phyloP scores from a whole-genome alignment of 2,113 vertebrate species.

The Erpornis zantholeuca region DNA sequence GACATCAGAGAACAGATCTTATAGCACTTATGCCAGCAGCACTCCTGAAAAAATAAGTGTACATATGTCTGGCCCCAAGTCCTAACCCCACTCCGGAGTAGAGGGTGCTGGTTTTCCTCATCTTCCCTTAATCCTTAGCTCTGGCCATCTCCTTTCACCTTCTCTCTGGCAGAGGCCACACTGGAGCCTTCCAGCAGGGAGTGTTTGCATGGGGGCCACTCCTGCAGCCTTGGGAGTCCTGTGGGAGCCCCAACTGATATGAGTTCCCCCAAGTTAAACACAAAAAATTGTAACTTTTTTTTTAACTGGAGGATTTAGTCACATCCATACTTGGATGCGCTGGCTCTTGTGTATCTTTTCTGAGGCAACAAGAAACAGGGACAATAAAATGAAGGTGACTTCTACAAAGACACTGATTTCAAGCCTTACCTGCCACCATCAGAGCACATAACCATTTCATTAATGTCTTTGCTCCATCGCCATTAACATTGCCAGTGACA shows the following conservation, averaged over 20 bases:
- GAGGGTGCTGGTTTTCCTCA: background rate
- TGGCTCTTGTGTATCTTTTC: background rate
- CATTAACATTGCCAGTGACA: background rate
- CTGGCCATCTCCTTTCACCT: background rate
- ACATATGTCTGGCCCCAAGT: rapidly evolving
- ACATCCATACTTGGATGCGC: rapidly evolving
- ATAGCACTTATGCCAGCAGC: background rate
- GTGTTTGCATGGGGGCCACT: rapidly evolving
- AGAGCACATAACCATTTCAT: background rate
- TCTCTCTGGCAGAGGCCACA: background rate
- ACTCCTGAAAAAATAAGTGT: rapidly evolving
- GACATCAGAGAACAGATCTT: background rate
- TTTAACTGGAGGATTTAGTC: background rate
- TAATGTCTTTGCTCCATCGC: background rate
- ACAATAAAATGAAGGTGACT: background rate
- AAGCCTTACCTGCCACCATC: background rate
- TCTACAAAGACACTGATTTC: background rate
- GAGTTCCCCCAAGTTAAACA: background rate
- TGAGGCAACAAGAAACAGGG: background rate
- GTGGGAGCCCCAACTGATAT: background rate
- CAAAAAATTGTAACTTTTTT: background rate
- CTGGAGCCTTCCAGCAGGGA: background rate
- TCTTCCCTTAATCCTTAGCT: background rate
- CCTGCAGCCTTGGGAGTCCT: background rate
- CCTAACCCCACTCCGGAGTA: rapidly evolving